Base-by-base conservation (phyloP, 2,113 vertebrate genomes). In the Anoplopoma fimbria region DNA sequence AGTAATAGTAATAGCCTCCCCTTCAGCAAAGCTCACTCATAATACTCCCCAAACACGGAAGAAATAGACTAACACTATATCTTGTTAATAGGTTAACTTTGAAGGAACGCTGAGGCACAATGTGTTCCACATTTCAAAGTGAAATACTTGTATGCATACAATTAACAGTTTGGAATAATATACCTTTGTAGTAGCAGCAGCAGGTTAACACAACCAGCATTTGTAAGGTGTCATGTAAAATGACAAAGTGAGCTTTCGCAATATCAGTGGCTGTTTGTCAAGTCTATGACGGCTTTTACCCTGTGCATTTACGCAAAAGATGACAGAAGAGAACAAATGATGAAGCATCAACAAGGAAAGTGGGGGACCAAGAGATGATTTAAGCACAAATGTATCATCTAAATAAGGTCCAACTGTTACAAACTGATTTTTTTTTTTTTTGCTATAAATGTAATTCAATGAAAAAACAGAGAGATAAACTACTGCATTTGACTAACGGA, bases 11-110 rank as follows among this genome's bases (percentile, higher is more conserved):
- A 91, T 77, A 75, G 71, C 62, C 65, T 87, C 49, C 51, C 74
- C 75, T 55, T 82, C 80, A 88, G 87, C 83, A 80, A 55, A 58
- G 81, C 76, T 90, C 84, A 83, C 33, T 87, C 80, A 76, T 79
- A 83, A 77, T 75, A 67, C 72, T 75, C 79, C 79, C 87, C 33
- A 77, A 89, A 88, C 75, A 68, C 74, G 47, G 29, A 74, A 69
- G 69, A 88, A 83, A 89, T 58, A 78, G 69, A 63, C 51, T 38
- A 69, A 51, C 78, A 70, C 78, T 88, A 88, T 88, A 89, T 89
- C 87, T 86, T 83, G 75, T 90, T 90, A 90, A 92, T 89, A 89
- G 84, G 86, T 92, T 77, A 74, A 69, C 88, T 91, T 69, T 17
- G 63, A 87, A 87, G 75, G 38, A 63, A 75, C 68, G 69, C 49